These are phyloP conservation scores for Cathartes aura DNA, from an alignment of 2,113 vertebrate genomes.

Conservation along the genomic window DNA sequence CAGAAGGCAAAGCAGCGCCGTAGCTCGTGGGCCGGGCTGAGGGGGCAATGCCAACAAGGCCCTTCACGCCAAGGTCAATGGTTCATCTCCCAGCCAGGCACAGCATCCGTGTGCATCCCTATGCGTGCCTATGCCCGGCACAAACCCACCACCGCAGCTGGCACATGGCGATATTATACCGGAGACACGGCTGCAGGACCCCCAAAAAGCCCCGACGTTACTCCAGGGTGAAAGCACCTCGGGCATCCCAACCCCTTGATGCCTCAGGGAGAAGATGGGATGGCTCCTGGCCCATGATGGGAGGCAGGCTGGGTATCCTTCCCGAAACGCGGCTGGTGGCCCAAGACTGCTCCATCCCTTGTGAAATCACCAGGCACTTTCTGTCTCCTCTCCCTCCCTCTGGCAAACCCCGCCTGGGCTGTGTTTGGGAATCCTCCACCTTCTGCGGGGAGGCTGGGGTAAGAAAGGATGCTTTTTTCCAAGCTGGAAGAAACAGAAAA, in stretches of 20 bases:
- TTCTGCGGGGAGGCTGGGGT: background rate
- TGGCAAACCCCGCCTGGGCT: background rate
- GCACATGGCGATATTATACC: rapidly evolving
- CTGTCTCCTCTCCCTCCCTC: background rate
- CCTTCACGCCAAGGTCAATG: rapidly evolving
- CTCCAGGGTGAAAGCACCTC: background rate
- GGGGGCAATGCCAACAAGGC: background rate
- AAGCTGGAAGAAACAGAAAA: constrained; percentile 48
- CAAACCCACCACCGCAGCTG: background rate
- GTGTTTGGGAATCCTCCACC: background rate
- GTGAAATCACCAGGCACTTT: background rate
- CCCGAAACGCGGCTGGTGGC: background rate
- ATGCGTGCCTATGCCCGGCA: rapidly evolving
- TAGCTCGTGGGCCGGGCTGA: rapidly evolving
- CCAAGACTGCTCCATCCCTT: background rate
- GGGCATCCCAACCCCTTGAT: background rate
- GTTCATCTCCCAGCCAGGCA: background rate
- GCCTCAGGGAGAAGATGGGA: background rate
- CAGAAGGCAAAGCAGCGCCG: rapidly evolving
- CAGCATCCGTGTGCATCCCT: rapidly evolving
- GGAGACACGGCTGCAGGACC: background rate
- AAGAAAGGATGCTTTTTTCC: constrained; percentile 29
- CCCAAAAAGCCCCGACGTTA: rapidly evolving
- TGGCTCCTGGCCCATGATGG: rapidly evolving
- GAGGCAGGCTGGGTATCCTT: background rate